Conservation (phyloP, 2,113 vertebrate genomes). For the Rhegmatorhina hoffmannsi region DNA sequence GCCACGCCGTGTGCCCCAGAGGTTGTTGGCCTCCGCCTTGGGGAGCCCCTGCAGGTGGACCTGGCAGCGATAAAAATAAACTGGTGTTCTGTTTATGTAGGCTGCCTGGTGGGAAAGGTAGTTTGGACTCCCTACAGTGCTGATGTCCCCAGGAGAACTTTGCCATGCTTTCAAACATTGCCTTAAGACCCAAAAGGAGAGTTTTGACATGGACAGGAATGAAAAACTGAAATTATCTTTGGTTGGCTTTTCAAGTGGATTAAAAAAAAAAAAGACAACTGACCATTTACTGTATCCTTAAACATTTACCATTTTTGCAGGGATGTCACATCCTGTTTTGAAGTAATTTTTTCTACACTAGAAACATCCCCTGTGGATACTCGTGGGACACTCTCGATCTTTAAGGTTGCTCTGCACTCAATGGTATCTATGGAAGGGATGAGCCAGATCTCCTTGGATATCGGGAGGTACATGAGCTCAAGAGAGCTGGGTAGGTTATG, state of each 20-base stretch:
- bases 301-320: neutral
- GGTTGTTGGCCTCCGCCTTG: accelerated
- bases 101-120: accelerated
- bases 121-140: neutral
- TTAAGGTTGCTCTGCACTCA: neutral
- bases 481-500: no score
- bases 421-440: no score
- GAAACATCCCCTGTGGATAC: neutral
- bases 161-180: accelerated
- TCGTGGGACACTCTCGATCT: neutral
- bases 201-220: neutral
- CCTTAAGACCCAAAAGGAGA: neutral
- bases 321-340: neutral
- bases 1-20: neutral
- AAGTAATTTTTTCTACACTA: neutral
- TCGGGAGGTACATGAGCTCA: neutral
- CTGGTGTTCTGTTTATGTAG: accelerated
- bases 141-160: neutral
- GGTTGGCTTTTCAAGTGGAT: neutral
- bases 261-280: neutral
- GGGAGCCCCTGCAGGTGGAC: neutral
- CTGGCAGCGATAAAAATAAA: accelerated
- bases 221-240: neutral
- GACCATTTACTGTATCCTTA: neutral
- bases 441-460: neutral